Evolutionary conservation across 2,888 invertebrate genomes (phyloP).

Genomic region (Lycophotia porphyrea): DNA sequence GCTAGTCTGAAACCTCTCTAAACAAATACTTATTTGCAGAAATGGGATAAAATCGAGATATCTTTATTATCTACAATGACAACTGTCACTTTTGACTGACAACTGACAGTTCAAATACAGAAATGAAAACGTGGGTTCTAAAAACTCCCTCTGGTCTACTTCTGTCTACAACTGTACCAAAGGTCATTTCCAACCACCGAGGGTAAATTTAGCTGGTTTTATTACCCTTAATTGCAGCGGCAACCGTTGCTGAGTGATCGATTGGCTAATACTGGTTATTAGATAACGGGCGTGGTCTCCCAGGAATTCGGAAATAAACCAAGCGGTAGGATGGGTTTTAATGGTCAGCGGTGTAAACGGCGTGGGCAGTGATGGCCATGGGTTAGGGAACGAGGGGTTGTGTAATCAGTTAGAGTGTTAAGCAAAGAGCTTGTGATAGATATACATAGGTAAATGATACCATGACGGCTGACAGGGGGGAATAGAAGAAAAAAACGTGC

Average conservation of each 20-base stretch:
- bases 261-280: slow-evolving; percentile 52
- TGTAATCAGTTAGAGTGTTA: slow-evolving; percentile 7
- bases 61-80: background rate
- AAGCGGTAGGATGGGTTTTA: background rate
- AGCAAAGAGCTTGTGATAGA: background rate
- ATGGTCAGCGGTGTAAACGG: background rate
- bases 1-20: background rate
- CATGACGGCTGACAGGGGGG: background rate
- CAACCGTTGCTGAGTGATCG: slow-evolving; percentile 57
- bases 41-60: background rate
- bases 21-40: background rate
- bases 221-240: slow-evolving; percentile 68
- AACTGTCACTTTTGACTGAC: background rate
- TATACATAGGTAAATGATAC: background rate
- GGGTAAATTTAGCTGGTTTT: slow-evolving; percentile 63
- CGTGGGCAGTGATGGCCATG: background rate
- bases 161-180: slow-evolving; percentile 46
- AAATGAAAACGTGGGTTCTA: background rate
- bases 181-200: slow-evolving; percentile 51
- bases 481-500: background rate
- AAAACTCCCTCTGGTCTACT: no score
- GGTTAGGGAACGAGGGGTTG: background rate
- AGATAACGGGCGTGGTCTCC: slow-evolving; percentile 30
- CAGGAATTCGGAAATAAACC: slow-evolving; percentile 25
- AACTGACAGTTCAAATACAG: background rate